A percentile compares a stretch with the other conserved stretches of the same genome.
phyloP scores from a whole-genome alignment of 1,140 invertebrate species.

The Rhynchophorus ferrugineus region DNA sequence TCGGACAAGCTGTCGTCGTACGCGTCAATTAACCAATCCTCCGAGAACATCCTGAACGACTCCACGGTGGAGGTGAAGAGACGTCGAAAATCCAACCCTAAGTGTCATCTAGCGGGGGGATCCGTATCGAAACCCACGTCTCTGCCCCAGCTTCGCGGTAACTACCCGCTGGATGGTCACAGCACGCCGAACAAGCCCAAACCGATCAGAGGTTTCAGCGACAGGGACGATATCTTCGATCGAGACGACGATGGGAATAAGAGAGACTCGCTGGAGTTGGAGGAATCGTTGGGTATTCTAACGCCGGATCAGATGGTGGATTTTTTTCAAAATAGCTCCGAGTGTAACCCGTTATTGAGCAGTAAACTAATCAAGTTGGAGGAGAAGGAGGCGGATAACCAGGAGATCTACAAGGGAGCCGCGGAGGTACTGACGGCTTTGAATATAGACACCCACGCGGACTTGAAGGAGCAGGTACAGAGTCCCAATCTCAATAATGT shows the following conservation, averaged over 20 bases:
- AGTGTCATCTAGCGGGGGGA: background rate
- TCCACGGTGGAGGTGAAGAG: slow-evolving; percentile 19
- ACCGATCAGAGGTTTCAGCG: slow-evolving; percentile 11
- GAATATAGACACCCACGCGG: background rate
- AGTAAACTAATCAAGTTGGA: background rate
- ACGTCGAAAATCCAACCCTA: background rate
- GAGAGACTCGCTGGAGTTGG: slow-evolving; percentile 36
- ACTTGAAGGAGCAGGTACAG: slow-evolving; percentile 19
- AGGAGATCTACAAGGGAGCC: background rate
- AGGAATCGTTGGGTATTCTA: slow-evolving; percentile 76
- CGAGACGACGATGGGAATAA: slow-evolving; percentile 25
- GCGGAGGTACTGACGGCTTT: background rate
- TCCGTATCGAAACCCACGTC: slow-evolving; percentile 21
- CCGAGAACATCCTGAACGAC: slow-evolving; percentile 11
- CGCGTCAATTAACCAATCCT: slow-evolving; percentile 11
- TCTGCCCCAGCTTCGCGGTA: slow-evolving; percentile 16
- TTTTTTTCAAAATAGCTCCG: slow-evolving; percentile 35
- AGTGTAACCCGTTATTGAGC: slow-evolving; percentile 22
- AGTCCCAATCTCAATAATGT: slow-evolving; percentile 31
- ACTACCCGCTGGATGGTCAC: background rate
- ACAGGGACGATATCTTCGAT: background rate
- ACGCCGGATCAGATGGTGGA: slow-evolving; percentile 82
- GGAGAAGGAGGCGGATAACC: background rate
- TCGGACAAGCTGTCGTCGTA: too few species aligned
- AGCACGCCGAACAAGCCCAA: slow-evolving; percentile 3